A percentile compares a stretch with the other conserved stretches of the same genome.
Evolutionary conservation across 1,140 invertebrate genomes (phyloP).

Genomic region (Asbolus verrucosus): DNA sequence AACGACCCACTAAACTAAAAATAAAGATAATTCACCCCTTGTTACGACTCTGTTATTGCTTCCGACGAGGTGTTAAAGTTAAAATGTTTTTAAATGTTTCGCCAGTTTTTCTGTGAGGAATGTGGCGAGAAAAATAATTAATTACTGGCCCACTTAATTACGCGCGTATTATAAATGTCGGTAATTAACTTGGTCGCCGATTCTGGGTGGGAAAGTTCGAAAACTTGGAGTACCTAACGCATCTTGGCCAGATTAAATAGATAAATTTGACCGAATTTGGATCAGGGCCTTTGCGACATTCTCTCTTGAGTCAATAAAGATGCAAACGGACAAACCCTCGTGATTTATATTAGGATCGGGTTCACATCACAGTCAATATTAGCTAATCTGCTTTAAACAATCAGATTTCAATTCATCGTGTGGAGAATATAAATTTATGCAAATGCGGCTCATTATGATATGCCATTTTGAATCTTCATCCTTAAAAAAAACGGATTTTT

Average conservation of each 20-base stretch:
- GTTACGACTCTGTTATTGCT: background rate
- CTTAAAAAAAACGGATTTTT: background rate
- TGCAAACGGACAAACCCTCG: conserved; percentile 42
- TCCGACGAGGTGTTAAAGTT: conserved; percentile 25
- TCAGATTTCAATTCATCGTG: conserved; percentile 30
- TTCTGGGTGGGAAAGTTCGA: background rate
- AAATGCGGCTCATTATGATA: conserved; percentile 26
- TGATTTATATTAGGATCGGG: conserved; percentile 34
- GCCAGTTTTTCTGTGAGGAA: background rate
- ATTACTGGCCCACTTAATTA: conserved; percentile 23
- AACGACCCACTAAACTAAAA: background rate
- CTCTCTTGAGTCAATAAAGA: conserved; percentile 41
- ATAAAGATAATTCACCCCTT: conserved; percentile 1
- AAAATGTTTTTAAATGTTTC: no score
- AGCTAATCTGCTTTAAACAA: conserved; percentile 40
- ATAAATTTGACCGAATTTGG: conserved; percentile 27
- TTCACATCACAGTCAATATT: conserved; percentile 43
- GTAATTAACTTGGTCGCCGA: conserved; percentile 5
- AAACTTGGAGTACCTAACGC: conserved; percentile 26
- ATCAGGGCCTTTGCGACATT: conserved; percentile 11
- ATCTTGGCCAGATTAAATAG: conserved; percentile 22
- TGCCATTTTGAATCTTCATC: conserved; percentile 13
- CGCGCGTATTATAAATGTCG: conserved; percentile 10
- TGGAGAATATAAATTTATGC: conserved; percentile 33
- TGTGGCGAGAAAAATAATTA: background rate